Evolutionary conservation across 2,113 vertebrate species (phyloP).

Genomic region (Corythaixoides concolor): DNA sequence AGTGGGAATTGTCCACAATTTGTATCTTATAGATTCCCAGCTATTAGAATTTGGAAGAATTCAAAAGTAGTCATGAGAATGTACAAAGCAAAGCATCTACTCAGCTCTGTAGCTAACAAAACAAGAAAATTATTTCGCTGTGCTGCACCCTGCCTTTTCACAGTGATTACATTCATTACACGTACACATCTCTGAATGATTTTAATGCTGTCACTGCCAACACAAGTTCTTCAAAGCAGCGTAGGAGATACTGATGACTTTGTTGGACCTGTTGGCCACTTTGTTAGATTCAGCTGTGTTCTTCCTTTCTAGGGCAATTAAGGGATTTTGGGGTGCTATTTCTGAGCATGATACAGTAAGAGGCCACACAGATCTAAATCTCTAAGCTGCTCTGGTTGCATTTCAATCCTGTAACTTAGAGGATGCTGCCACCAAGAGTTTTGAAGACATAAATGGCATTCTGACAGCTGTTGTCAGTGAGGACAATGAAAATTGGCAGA

Average conservation of each 20-base stretch:
- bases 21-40: not conserved
- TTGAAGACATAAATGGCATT: not conserved
- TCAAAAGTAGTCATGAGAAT: not conserved
- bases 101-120: not conserved
- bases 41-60: not conserved
- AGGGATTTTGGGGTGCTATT: not conserved
- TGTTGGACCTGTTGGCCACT: not conserved
- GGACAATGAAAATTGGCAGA: conserved; percentile 61
- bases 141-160: not conserved
- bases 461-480: conserved; percentile 51
- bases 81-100: not conserved
- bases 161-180: not conserved
- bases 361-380: not conserved
- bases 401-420: conserved; percentile 10
- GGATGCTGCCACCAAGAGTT: conserved; percentile 69
- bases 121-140: not conserved
- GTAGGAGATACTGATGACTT: not conserved
- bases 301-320: not conserved
- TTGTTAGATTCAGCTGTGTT: not conserved
- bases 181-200: not conserved
- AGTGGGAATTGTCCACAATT: not conserved
- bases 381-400: not conserved
- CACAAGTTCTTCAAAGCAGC: not conserved
- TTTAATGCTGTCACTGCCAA: not conserved
- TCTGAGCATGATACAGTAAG: not conserved